Evolutionary conservation across 2,888 invertebrate genomes (phyloP), one percentile per base, ranked within the genome.

Genomic region (Carterocephalus palaemon): DNA sequence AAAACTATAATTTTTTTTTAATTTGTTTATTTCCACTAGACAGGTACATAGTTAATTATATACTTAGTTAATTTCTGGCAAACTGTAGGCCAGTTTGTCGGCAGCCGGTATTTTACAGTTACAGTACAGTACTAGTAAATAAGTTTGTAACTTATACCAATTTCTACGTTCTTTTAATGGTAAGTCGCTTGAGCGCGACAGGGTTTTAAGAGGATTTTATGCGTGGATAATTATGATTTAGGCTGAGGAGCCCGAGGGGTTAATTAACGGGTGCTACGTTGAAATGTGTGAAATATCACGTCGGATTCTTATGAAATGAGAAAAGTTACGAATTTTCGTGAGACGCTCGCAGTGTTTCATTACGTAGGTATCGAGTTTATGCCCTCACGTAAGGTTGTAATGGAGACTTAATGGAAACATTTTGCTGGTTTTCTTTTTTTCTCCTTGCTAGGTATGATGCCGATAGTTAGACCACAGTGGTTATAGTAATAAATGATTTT

Each of bases 171-270:
- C 45, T 47, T 49, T 52, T 52, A 41, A 41, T n/a, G 47, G 43
- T 45, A 29, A 43, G 46, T 39, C 47, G 37, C 52, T 49, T 48
- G 47, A 52, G 46, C 52, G 43, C 42, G 51, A 51, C 48, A 36
- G 34, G 19, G 43, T 50, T 47, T 53, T 50, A 47, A 46, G 48
- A 41, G 48, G 38, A 51, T 48, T 52, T 51, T 52, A 48, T 43
- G 40, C 32, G 45, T 36, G 40, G 43, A 43, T 54, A 51, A 55
- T 54, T 54, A 57, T 54, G 47, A n/a, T n/a, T n/a, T n/a, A n/a
- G n/a, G n/a, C n/a, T n/a, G n/a, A n/a, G n/a, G n/a, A n/a, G n/a
- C 39, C 52, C 49, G 24, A 31, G 46, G 40, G 50, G 48, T 50
- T 58, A 58, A 61, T 62, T 60, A 60, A 54, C 46, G 17, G 43